Evolutionary conservation across 2,113 vertebrate species (phyloP), one percentile per base, ranked within the genome.

Genomic region (Urocynchramus pylzowi): DNA sequence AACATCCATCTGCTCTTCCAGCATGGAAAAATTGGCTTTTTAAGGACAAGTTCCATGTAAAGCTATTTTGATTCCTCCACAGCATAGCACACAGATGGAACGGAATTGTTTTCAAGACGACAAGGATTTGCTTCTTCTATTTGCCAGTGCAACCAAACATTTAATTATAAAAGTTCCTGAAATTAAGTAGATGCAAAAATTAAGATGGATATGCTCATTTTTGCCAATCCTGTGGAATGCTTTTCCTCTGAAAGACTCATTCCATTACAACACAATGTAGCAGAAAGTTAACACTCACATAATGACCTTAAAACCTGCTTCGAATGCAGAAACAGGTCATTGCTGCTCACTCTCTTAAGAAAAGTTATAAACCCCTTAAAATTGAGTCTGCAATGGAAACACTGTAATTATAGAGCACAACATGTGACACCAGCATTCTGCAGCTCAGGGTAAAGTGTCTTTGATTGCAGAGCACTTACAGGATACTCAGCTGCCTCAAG

Each of bases 201-300:
- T 90, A 98, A 98, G 98, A 98, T 95, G 90, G 98, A 98, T 98
- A 95, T 92, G 82, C 89, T 97, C 95, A 92, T 97, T 98, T 97
- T 97, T 95, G 97, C 97, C 97, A 93, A 84, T 95, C 83, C 79
- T 80, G 70, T 82, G 95, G 93, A 95, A 95, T 49, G 75, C 89
- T 95, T 95, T 98, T 91, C 84, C 78, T 96, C 96, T 93, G 93
- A 74, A 97, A 97, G 96, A 90, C 96, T 97, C 96, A 93, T 97
- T 98, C 97, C 97, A 95, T 98, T 97, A 88, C 96, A 95, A 93
- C 93, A 96, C 84, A 93, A 65, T 96, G 97, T 94, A 97, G 97
- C 27, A 41, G 95, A 97, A 97, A 96, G 89, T 97, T 98, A 97
- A 85, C 95, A 81, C 82, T 96, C 60, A 42, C 93, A 95, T 92